Percentiles rank a stretch among this genome's conserved stretches.
Evolutionary conservation across 1,140 invertebrate species (phyloP).

Genomic region (Heliconius congener): DNA sequence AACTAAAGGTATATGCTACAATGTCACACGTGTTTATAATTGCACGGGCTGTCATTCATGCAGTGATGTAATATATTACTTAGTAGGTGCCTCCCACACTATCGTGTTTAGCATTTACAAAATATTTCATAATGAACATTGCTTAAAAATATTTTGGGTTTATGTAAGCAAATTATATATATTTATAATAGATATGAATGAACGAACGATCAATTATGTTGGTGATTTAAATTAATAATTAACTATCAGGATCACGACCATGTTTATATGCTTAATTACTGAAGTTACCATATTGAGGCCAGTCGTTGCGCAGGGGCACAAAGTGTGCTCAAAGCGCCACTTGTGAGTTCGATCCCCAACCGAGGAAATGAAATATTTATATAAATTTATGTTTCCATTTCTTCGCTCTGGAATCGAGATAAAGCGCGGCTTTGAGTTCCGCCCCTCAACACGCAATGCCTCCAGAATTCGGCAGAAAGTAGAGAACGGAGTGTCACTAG

Average conservation of each 20-base stretch:
- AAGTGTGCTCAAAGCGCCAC: too few species aligned
- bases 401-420: too few species aligned
- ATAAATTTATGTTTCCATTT: too few species aligned
- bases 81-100: constrained; percentile 19
- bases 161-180: not conserved
- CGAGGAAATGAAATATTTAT: too few species aligned
- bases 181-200: not conserved
- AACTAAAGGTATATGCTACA: constrained; percentile 6
- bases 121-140: not conserved
- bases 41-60: constrained; percentile 31
- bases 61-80: constrained; percentile 29
- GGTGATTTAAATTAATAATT: not conserved
- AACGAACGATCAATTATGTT: not conserved
- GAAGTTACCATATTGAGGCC: not conserved
- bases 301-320: too few species aligned
- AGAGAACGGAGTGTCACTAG: too few species aligned
- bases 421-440: too few species aligned
- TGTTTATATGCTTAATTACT: too few species aligned
- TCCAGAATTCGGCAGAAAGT: too few species aligned
- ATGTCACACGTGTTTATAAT: constrained; percentile 28
- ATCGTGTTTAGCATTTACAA: not conserved
- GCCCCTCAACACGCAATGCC: too few species aligned
- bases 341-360: too few species aligned
- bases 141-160: not conserved
- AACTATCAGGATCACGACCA: too few species aligned